Evolutionary conservation across 2,113 vertebrate genomes (phyloP).

Genomic region (Rhynchomys soricoides): DNA sequence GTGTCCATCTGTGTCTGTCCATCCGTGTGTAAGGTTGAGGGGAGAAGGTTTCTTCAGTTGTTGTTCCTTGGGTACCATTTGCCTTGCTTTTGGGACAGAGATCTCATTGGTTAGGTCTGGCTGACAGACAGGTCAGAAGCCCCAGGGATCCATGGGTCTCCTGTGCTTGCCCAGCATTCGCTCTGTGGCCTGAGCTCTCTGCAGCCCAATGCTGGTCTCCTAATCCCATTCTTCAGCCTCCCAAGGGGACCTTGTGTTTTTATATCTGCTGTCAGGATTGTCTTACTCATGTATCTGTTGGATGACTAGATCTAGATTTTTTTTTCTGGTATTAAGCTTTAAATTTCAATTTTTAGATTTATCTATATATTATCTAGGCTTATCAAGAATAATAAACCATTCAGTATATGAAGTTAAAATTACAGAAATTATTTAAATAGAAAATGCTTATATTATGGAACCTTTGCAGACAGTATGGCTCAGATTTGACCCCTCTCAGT

Average conservation of each 20-base stretch:
- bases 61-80: neutral
- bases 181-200: neutral
- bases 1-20: neutral
- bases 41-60: neutral
- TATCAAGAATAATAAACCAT: slow-evolving; percentile 2
- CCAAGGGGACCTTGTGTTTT: neutral
- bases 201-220: neutral
- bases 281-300: neutral
- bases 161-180: neutral
- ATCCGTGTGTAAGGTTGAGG: neutral
- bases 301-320: slow-evolving; percentile 26
- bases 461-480: neutral
- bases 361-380: neutral
- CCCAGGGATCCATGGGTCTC: neutral
- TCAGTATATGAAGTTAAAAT: slow-evolving; percentile 17
- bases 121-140: neutral
- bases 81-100: neutral
- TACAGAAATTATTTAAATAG: neutral
- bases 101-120: neutral
- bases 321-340: slow-evolving; percentile 12
- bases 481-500: neutral
- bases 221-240: neutral
- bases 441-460: neutral
- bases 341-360: slow-evolving; percentile 54
- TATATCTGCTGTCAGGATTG: neutral